phyloP scores from a whole-genome alignment of 1,140 invertebrate genomes.

The Achatina immaculata region DNA sequence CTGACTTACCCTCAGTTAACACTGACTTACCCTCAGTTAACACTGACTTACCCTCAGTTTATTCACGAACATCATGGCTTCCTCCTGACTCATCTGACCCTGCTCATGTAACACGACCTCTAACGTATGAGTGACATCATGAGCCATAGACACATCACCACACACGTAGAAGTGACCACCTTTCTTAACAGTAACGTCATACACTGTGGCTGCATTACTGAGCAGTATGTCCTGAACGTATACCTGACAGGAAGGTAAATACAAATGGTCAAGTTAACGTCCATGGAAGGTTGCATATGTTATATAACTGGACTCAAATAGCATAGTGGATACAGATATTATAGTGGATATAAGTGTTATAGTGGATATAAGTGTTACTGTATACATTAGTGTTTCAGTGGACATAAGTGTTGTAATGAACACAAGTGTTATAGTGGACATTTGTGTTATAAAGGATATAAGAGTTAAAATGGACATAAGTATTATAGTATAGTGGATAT shows the following conservation, averaged over 20 bases:
- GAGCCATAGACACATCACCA: conserved; percentile 80
- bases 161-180: conserved; percentile 94
- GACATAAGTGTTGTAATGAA: too few species aligned
- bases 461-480: too few species aligned
- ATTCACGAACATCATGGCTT: conserved; percentile 48
- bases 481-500: too few species aligned
- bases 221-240: conserved; percentile 92
- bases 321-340: not conserved
- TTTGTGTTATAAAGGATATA: too few species aligned
- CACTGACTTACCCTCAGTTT: not conserved
- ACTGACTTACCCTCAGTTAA: too few species aligned
- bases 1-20: too few species aligned
- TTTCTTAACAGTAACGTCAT: conserved; percentile 81
- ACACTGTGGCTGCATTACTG: conserved; percentile 82
- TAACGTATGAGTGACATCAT: conserved; percentile 47
- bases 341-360: too few species aligned
- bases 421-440: too few species aligned
- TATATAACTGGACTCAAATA: not conserved
- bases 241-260: conserved; percentile 80
- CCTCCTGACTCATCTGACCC: conserved; percentile 53
- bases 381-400: too few species aligned
- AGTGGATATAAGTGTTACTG: too few species aligned
- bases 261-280: not conserved
- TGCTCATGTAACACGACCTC: conserved; percentile 32
- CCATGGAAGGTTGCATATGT: not conserved